Evolutionary conservation across 2,888 invertebrate species (phyloP), one percentile per base, ranked within the genome.

Genomic region (Bugula neritina): DNA sequence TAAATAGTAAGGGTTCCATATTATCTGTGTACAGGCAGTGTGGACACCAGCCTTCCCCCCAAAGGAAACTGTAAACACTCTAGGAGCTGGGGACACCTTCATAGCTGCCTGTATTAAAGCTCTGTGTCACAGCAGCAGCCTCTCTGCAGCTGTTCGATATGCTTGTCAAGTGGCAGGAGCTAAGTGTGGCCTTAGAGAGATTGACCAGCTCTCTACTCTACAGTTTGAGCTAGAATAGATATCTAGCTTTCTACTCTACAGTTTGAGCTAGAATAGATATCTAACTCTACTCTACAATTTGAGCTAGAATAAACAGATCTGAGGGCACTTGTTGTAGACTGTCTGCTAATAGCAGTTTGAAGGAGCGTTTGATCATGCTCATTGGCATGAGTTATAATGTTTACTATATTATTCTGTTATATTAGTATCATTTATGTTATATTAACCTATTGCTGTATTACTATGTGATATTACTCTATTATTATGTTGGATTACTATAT

Each of bases 81-180:
- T 63, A 31, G 63, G 31, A 13, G 63, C 63, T n/a, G 63, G 63
- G 63, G 63, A 63, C 31, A 63, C 63, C 27, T 63, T 63, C 27
- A 31, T 63, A 31, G 63, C 63, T 29, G 63, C 63, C 3, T 63
- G 63, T 34, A 63, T 63, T 5, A 63, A 63, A 31, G 27, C 63
- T 31, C 63, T 63, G 1, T 13, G 17, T 13, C 2, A 63, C n/a
- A 10, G 31, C 5, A 25, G 31, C 13, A 31, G 31, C 34, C 63
- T 63, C 63, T 5, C 10, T 25, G 3, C 5, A 5, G 27, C 29
- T 27, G 25, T 63, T 5, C 21, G 25, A 2, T 63, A 29, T 31
- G 63, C 63, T 34, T 63, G 63, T n/a, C 21, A 31, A 27, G 63
- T 63, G 5, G 63, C 63, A 63, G 63, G 63, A 13, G 31, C 31